Conservation (phyloP, 2,888 invertebrate species). For the Dugesia japonica region DNA sequence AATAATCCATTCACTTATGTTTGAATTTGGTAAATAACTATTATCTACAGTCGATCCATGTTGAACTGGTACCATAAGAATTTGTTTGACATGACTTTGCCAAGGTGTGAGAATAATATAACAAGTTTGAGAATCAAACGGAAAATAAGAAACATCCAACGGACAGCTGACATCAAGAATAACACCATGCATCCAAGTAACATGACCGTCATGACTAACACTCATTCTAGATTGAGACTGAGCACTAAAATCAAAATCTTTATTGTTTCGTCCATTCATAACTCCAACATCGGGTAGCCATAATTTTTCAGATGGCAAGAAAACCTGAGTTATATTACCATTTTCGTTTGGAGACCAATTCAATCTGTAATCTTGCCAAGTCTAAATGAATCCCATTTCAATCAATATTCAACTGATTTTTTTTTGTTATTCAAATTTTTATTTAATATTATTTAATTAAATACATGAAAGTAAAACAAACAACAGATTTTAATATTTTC, state of each 20-base stretch:
- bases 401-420: too few relatives aligned
- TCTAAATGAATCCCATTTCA: too few relatives aligned
- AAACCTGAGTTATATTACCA: slow-evolving; percentile 30
- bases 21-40: slow-evolving; percentile 33
- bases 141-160: slow-evolving; percentile 32
- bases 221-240: slow-evolving; percentile 29
- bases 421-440: too few relatives aligned
- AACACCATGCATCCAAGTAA: slow-evolving; percentile 34
- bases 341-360: slow-evolving; percentile 15
- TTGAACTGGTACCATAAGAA: slow-evolving; percentile 26
- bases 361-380: slow-evolving; percentile 30
- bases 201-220: slow-evolving; percentile 21
- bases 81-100: slow-evolving; percentile 28
- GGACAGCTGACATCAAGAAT: slow-evolving; percentile 33
- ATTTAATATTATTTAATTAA: too few relatives aligned
- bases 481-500: too few relatives aligned
- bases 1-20: slow-evolving; percentile 33
- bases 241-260: slow-evolving; percentile 33
- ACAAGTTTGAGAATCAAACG: slow-evolving; percentile 34
- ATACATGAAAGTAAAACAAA: too few relatives aligned
- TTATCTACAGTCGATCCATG: slow-evolving; percentile 34
- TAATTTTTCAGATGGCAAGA: slow-evolving; percentile 28
- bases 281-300: slow-evolving; percentile 33
- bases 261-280: slow-evolving; percentile 31
- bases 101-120: slow-evolving; percentile 34